Evolutionary conservation across 2,113 vertebrate species (phyloP).

Genomic region (Myiozetetes cayanensis): DNA sequence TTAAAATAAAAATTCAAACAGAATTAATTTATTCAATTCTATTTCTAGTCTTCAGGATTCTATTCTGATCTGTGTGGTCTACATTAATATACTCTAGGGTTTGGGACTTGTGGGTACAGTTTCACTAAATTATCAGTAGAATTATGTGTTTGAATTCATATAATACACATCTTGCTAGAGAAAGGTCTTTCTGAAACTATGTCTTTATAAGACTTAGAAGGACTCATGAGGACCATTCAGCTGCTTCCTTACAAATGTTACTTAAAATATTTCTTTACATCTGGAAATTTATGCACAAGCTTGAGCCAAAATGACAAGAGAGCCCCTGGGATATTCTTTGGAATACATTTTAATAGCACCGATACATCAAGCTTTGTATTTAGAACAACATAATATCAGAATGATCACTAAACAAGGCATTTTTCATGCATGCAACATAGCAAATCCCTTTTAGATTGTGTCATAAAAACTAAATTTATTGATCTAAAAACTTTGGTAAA

Average conservation of each 20-base stretch:
- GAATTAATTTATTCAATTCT: neutral
- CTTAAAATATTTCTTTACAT: conserved; percentile 10
- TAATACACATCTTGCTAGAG: neutral
- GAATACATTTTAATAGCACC: conserved; percentile 34
- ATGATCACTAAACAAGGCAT: conserved; percentile 22
- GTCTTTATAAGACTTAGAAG: conserved; percentile 4
- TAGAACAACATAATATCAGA: conserved; percentile 5
- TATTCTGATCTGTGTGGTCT: neutral
- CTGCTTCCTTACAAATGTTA: conserved; percentile 14
- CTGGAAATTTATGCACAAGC: conserved; percentile 40
- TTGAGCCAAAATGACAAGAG: conserved; percentile 24
- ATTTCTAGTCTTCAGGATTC: neutral
- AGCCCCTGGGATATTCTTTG: neutral
- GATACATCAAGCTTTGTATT: conserved; percentile 31
- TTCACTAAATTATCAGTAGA: neutral
- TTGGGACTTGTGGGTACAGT: neutral
- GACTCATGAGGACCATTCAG: conserved; percentile 14
- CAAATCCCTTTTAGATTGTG: conserved; percentile 14
- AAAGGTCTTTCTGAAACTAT: neutral
- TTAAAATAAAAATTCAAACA: neutral
- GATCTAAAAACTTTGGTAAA: neutral
- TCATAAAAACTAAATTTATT: conserved; percentile 22
- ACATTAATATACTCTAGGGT: neutral
- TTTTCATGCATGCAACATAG: neutral
- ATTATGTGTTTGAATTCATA: neutral